These are phyloP conservation scores for Spilarctia lutea DNA, from an alignment of 2,888 invertebrate genomes.

Conservation along the genomic window DNA sequence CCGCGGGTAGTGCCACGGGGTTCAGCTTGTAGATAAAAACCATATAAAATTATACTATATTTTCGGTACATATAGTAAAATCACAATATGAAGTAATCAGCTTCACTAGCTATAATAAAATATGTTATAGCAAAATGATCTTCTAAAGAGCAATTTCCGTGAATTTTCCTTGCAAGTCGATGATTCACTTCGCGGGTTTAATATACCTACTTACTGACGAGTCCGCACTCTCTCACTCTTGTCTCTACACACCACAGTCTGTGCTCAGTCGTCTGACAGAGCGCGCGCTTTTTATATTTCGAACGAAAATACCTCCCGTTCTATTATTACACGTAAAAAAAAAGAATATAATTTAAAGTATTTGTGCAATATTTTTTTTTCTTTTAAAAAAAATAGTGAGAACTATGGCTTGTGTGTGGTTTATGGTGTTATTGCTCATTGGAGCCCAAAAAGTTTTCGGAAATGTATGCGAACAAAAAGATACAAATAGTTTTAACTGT, in stretches of 20 bases:
- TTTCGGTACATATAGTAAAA: background rate
- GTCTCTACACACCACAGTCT: constrained; percentile 57
- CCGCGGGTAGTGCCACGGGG: too few relatives aligned
- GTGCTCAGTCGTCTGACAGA: constrained; percentile 51
- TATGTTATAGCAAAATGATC: constrained; percentile 16
- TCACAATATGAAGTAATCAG: too few relatives aligned
- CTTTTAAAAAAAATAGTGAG: constrained; percentile 28
- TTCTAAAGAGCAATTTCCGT: constrained; percentile 64
- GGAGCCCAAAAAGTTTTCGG: constrained; percentile 65
- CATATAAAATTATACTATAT: background rate
- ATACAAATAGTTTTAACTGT: constrained; percentile 57
- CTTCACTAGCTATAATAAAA: background rate
- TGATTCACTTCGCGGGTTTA: constrained; percentile 73
- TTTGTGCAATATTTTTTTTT: constrained; percentile 1
- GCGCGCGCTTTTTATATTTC: constrained; percentile 66
- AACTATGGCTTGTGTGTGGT: constrained; percentile 71
- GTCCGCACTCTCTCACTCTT: constrained; percentile 9
- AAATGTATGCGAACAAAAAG: constrained; percentile 49
- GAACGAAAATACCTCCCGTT: constrained; percentile 49
- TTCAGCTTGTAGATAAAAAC: background rate
- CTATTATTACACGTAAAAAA: constrained; percentile 37
- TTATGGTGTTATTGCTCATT: constrained; percentile 68
- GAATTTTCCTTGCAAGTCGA: constrained; percentile 66
- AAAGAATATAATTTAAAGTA: constrained; percentile 16
- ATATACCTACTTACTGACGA: constrained; percentile 48